Percentiles rank a stretch among this genome's conserved stretches.
Evolutionary conservation across 2,888 invertebrate genomes (phyloP).

Genomic region (Drosophila koepferae): DNA sequence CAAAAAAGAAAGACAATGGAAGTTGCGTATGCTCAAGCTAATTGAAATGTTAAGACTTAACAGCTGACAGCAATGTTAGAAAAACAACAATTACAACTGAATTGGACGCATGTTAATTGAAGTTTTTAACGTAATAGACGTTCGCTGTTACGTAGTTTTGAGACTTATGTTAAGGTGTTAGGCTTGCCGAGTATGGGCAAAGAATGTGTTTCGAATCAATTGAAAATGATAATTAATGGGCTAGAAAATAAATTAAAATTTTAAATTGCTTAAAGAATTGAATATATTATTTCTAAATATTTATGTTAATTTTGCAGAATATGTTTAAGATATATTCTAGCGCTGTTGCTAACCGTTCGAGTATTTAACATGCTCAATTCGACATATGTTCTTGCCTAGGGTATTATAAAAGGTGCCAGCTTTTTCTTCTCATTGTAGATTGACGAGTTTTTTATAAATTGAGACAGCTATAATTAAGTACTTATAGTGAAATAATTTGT

Average conservation of each 20-base stretch:
- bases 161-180: neutral
- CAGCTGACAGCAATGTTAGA: neutral
- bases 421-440: slow-evolving; percentile 4
- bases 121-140: neutral
- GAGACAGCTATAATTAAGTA: slow-evolving; percentile 8
- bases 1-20: neutral
- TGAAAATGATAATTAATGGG: neutral
- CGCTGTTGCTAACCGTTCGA: neutral
- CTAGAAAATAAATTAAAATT: neutral
- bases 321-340: neutral
- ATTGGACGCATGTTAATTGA: neutral
- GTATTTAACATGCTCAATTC: neutral
- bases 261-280: neutral
- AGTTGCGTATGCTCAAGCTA: neutral
- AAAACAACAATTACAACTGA: neutral
- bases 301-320: neutral
- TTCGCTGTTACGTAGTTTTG: neutral
- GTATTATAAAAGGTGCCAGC: neutral
- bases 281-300: neutral
- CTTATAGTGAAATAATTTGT: neutral
- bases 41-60: slow-evolving; percentile 8
- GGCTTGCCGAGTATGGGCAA: neutral
- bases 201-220: neutral
- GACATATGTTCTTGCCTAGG: neutral
- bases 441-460: neutral